Base-by-base conservation (phyloP, 2,113 vertebrate genomes). In the Engraulis encrasicolus region DNA sequence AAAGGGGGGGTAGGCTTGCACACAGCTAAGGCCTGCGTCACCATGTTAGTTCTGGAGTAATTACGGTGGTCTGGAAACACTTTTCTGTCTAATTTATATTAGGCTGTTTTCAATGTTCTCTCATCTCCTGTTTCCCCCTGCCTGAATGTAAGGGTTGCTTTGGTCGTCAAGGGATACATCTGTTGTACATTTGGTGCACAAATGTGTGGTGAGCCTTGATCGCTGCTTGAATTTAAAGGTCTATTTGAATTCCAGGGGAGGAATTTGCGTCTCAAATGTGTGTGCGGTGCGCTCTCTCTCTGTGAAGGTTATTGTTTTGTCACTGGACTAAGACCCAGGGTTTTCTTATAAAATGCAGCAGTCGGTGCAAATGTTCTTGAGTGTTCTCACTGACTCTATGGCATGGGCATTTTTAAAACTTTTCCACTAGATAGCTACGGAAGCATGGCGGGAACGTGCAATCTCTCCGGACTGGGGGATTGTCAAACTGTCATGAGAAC, bases 51-150 rank as follows among this genome's bases (percentile, higher is more conserved):
- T 66, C 83, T 85, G 27, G 61, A 50, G 71, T 79, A 81, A 78
- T 87, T 85, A 82, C 49, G 27, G 52, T 50, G 58, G 91, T 83
- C 91, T 91, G 91, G 82, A 92, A 92, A 83, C 89, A 87, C 87
- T 91, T 90, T 88, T 86, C 87, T 86, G 81, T 89, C 84, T 83
- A 81, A 91, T 91, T 90, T 90, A 87, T 90, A 89, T 88, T 66
- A 87, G 89, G 84, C 86, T 78, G 84, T 89, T 91, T 91, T 89
- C 89, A 89, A 88, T 84, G 88, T 90, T 87, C 82, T 88, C 79
- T 87, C 84, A 84, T 89, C 88, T 86, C 81, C 80, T 81, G 54
- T 87, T 40, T 38, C 86, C 87, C n/a, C 50, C 82, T 84, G 81
- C 80, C 91, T 81, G 79, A 81, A 83, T 90, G 83, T 85, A 85